Evolutionary conservation across 1,140 invertebrate genomes (phyloP), one percentile per base, ranked within the genome.

Genomic region (Notospermus geniculatus): DNA sequence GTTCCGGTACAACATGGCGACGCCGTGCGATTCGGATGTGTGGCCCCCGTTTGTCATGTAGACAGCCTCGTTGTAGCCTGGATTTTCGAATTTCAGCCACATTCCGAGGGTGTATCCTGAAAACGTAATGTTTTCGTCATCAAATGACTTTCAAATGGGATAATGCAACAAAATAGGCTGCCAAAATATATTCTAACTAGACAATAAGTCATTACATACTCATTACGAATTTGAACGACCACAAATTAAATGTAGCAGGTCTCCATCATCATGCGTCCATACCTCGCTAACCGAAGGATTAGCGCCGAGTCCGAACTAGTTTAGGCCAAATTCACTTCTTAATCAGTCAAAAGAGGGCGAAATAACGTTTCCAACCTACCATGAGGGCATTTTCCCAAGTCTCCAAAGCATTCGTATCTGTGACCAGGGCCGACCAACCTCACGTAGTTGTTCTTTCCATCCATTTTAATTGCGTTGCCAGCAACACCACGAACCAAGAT

Each of bases 41-140:
- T 80, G 76, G 9, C 75, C 78, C 0, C 78, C 78, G 57, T 79
- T 80, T 5, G 78, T 77, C 64, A 80, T 46, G 60, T 77, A 80
- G 15, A 79, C 71, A 11, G 66, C 69, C 46, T 71, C 59, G 23
- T 62, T 63, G n/a, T 63, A 56, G 7, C 64, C 66, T 2, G 62
- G 60, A 9, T 65, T 54, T 4, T 64, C 62, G 55, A 80, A 76
- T 57, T 75, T 72, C 0, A 79, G 15, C 78, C 78, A 80, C 46
- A 80, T 63, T 1, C 69, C 67, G 9, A 80, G 54, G n/a, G 73
- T 79, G 58, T 80, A 80, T 0, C 78, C 78, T 80, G 60, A 25
- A 73, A 58, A 17, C 43, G 32, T 29, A 53, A 52, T n/a, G n/a
- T n/a, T n/a, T n/a, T n/a, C n/a, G n/a, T n/a, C n/a, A n/a, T n/a